Evolutionary conservation across 2,888 invertebrate species (phyloP), one percentile per base, ranked within the genome.

Genomic region (Biston stratarius): DNA sequence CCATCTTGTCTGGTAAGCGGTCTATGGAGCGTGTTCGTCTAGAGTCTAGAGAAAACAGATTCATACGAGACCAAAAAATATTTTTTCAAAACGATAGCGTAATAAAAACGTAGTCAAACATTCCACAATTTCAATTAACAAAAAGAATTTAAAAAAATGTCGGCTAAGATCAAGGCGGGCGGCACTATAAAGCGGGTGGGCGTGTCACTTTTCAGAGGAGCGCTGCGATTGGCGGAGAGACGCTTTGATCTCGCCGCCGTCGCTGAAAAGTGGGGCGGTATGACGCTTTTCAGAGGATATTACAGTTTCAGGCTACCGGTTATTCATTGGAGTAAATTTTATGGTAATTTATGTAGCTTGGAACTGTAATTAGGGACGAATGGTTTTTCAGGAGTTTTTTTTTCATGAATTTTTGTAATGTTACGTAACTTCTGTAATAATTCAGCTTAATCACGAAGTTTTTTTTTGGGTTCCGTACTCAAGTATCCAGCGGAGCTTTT

Each of bases 141-240:
- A 55, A 55, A 9, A 0, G 55, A 55, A 24, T 34, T 2, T 34
- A 51, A 24, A 49, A 52, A 67, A 63, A 71, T 72, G 76, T 79
- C 77, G 79, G 78, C 75, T 60, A 71, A 81, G 71, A 80, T 83
- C 75, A 82, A 86, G 83, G 82, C 81, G 77, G 83, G 84, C 81
- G 83, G 90, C 89, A 83, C 92, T 92, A 77, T 85, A 88, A 71
- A 94, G 93, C 87, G 93, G 88, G 87, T 92, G 86, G 93, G 92
- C 92, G 93, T 92, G 88, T 78, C 88, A 76, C 92, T 92, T 85
- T 91, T 89, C 88, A 93, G 92, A 83, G 90, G 71, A 70, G 84
- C 74, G 70, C 78, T 75, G 72, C 77, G 67, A 92, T 92, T 91
- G 91, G 92, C 64, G 79, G 83, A 44, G 66, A 57, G 72, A 38